Base-by-base conservation (phyloP, 2,797 vertebrate species). In the Diceros bicornis region DNA sequence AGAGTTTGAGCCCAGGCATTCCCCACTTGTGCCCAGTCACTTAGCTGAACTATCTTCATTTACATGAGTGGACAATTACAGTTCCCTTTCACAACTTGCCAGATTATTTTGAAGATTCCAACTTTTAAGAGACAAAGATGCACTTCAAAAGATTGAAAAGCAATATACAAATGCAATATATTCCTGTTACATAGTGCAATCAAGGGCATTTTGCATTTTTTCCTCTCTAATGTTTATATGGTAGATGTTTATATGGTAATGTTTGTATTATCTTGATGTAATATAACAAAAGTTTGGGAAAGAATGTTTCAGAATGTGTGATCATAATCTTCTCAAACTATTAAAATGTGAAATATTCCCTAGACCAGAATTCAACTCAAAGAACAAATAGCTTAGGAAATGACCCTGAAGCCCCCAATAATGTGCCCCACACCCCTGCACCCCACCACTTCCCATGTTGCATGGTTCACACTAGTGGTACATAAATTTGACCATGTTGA, bases 381-480 rank as follows among this genome's bases (percentile, higher is more conserved):
- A 88, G 61, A 69, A 25, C 11, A 64, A 64, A 71, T 4, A 55
- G 17, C 6, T 12, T 44, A 25, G 2, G 61, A 47, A 41, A 27
- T 47, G 23, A 55, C 47, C 5, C 34, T 9, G 29, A 25, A 9
- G 14, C 29, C 52, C 9, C 32, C 41, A 41, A 41, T 41, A 41
- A 41, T 41, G 41, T 41, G 41, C 41, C 41, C 41, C 41, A 41
- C 41, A 41, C 41, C 41, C 41, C 41, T 41, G 41, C 41, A 41
- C 41, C 41, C 41, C 41, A 41, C 41, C 41, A 41, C 41, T 41
- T 50, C 41, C 27, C 52, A 57, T 0, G 2, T 37, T 6, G 25
- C 12, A 1, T 2, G 7, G 11, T 14, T 32, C 47, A 41, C 2
- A 2, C 21, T 8, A n/a, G 3, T 0, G 0, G 8, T 21, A 0